phyloP scores from a whole-genome alignment of 2,888 invertebrate species.

The Operophtera brumata region DNA sequence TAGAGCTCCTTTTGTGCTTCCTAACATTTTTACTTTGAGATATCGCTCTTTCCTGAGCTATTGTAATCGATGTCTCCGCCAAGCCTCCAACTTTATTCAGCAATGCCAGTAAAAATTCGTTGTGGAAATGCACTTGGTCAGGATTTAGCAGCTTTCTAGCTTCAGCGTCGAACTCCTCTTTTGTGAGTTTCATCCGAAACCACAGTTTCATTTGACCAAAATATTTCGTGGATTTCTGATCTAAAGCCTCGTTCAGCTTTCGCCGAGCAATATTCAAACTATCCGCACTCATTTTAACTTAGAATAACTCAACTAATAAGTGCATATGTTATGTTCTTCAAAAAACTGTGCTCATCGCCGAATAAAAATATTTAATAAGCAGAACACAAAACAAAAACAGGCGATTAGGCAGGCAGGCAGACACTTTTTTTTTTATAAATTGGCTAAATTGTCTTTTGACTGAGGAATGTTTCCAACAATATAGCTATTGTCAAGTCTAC shows the following conservation, averaged over 20 bases:
- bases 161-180: conserved; percentile 91
- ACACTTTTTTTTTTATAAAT: too few relatives aligned
- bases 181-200: conserved; percentile 87
- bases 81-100: conserved; percentile 86
- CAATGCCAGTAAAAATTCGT: conserved; percentile 90
- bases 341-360: too few relatives aligned
- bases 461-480: too few relatives aligned
- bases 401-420: too few relatives aligned
- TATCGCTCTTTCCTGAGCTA: conserved; percentile 68
- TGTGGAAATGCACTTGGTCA: conserved; percentile 90
- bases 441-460: too few relatives aligned
- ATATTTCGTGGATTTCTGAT: conserved; percentile 86
- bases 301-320: background rate
- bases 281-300: conserved; percentile 56
- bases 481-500: too few relatives aligned
- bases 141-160: conserved; percentile 86
- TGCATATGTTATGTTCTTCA: too few relatives aligned
- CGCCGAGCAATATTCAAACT: conserved; percentile 81
- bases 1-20: conserved; percentile 77
- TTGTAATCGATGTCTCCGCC: conserved; percentile 67
- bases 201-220: conserved; percentile 87
- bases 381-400: too few relatives aligned
- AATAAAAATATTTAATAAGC: too few relatives aligned
- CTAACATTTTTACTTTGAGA: conserved; percentile 69
- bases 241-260: conserved; percentile 82